Percentiles rank a stretch among this genome's conserved stretches.
Evolutionary conservation across 2,888 invertebrate genomes (phyloP).

Genomic region (Zeuzera pyrina): DNA sequence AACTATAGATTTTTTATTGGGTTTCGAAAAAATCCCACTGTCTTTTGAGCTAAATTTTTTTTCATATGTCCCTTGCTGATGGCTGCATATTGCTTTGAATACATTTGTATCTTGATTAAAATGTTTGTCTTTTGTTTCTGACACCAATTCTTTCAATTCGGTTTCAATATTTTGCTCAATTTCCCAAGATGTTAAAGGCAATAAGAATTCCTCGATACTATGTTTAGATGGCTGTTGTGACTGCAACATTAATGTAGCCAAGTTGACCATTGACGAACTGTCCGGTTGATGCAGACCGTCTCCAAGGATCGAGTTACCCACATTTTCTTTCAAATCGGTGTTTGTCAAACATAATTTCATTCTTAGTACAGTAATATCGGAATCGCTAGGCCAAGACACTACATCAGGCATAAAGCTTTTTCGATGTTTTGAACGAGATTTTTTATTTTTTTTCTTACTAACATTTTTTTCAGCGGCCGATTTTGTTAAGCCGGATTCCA

Average conservation of each 20-base stretch:
- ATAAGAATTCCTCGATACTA: constrained; percentile 61
- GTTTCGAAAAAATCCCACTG: constrained; percentile 26
- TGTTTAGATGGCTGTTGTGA: constrained; percentile 48
- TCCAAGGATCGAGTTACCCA: constrained; percentile 59
- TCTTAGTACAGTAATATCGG: constrained; percentile 72
- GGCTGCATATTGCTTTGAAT: constrained; percentile 21
- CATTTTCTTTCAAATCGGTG: constrained; percentile 53
- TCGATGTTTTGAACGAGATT: constrained; percentile 28
- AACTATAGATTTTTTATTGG: constrained; percentile 41
- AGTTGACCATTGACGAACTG: constrained; percentile 72
- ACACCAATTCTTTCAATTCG: too few relatives aligned
- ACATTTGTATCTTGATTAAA: constrained; percentile 3
- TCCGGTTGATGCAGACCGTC: constrained; percentile 72
- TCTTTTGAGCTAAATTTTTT: constrained; percentile 24
- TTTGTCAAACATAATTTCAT: constrained; percentile 52
- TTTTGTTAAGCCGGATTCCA: constrained; percentile 42
- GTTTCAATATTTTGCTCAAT: constrained; percentile 32
- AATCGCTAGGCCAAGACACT: constrained; percentile 71
- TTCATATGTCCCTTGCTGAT: too few relatives aligned
- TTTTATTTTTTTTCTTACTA: constrained; percentile 35
- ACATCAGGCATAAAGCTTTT: constrained; percentile 36
- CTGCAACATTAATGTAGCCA: constrained; percentile 68
- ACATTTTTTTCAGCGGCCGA: constrained; percentile 26
- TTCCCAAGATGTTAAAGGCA: constrained; percentile 74
- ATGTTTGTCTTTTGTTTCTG: too few relatives aligned